These are phyloP conservation scores for Synchiropus splendidus DNA, from an alignment of 2,113 vertebrate species.

Conservation along the genomic window DNA sequence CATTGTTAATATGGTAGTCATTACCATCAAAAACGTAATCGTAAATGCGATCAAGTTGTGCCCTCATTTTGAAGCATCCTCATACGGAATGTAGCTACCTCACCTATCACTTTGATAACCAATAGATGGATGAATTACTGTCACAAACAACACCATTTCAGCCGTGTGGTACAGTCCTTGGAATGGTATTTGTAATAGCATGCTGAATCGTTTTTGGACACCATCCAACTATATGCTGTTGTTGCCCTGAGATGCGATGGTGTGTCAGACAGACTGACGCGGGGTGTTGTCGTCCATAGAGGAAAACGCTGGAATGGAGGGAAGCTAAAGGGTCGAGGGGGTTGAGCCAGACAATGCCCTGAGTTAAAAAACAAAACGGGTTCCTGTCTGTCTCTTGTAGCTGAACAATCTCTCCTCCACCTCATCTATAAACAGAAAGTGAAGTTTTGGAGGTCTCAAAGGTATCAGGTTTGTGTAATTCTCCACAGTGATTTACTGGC, in stretches of 20 bases:
- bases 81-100: no score
- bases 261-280: constrained; percentile 59
- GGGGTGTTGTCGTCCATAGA: constrained; percentile 55
- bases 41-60: no score
- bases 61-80: no score
- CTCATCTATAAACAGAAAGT: constrained; percentile 21
- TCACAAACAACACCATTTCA: background rate
- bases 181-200: background rate
- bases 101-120: no score
- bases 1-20: no score
- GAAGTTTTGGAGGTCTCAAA: background rate
- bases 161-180: background rate
- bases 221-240: background rate
- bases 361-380: constrained; percentile 38
- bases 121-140: background rate
- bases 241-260: constrained; percentile 29
- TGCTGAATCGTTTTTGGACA: background rate
- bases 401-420: constrained; percentile 6
- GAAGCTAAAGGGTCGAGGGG: constrained; percentile 56
- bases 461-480: constrained; percentile 7
- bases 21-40: no score
- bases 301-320: constrained; percentile 64
- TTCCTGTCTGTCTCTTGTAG: constrained; percentile 35
- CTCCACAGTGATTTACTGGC: constrained; percentile 27
- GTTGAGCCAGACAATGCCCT: constrained; percentile 45